Percentiles rank a stretch among this genome's conserved stretches.
Evolutionary conservation across 2,797 vertebrate genomes (phyloP).

Genomic region (Cyprinella venusta): DNA sequence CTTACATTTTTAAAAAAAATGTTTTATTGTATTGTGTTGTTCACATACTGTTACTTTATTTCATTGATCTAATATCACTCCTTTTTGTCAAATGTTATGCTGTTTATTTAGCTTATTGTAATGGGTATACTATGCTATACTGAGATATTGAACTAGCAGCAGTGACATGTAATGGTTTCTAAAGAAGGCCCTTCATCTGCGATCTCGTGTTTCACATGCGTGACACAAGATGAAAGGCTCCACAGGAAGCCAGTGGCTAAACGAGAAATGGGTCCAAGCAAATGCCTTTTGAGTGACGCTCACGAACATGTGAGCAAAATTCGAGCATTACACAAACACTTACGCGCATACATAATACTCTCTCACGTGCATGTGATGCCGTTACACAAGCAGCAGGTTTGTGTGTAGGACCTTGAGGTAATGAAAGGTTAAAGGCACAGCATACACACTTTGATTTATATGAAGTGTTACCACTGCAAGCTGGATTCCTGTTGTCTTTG

Average conservation of each 20-base stretch:
- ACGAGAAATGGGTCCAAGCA: constrained; percentile 1
- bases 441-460: background rate
- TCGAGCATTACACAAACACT: constrained; percentile 23
- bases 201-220: background rate
- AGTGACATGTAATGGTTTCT: background rate
- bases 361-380: background rate
- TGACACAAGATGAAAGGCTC: constrained; percentile 2
- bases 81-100: too few relatives aligned
- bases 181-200: background rate
- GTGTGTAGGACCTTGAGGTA: background rate
- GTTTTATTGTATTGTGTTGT: too few relatives aligned
- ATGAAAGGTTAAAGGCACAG: background rate
- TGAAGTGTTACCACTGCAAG: background rate
- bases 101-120: background rate
- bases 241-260: background rate
- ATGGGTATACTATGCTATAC: background rate
- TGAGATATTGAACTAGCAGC: background rate
- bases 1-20: too few relatives aligned
- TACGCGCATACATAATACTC: background rate
- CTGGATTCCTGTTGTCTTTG: background rate
- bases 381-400: constrained; percentile 28
- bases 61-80: too few relatives aligned
- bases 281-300: constrained; percentile 11
- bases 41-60: too few relatives aligned
- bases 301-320: constrained; percentile 5